A percentile compares a stretch with the other conserved stretches of the same genome.
Evolutionary conservation across 1,140 invertebrate genomes (phyloP).

Genomic region (Heliconius hewitsoni): DNA sequence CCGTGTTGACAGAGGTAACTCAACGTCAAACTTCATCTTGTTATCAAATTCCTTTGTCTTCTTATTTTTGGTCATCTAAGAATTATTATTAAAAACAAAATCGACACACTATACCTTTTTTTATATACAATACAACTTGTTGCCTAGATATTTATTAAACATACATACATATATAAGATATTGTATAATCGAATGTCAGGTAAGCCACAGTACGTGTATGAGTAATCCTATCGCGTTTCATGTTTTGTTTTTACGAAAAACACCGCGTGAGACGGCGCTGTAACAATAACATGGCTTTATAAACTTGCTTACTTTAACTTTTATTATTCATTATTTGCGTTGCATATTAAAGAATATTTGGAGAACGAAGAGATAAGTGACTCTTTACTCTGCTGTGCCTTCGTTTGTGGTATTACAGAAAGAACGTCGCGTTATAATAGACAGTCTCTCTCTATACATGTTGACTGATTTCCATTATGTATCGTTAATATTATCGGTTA

Average conservation of each 20-base stretch:
- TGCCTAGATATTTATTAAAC: constrained; percentile 14
- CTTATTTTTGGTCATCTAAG: not conserved
- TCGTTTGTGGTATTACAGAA: too few species aligned
- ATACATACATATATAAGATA: constrained; percentile 8
- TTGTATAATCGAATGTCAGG: constrained; percentile 15
- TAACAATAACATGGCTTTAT: constrained; percentile 39
- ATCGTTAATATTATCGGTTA: too few species aligned
- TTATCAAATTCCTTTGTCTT: too few species aligned
- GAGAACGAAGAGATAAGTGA: too few species aligned
- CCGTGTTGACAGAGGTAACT: too few species aligned
- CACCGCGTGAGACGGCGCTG: constrained; percentile 37
- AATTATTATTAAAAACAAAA: not conserved
- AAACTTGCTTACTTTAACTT: constrained; percentile 13
- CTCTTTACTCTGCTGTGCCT: too few species aligned
- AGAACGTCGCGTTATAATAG: too few species aligned
- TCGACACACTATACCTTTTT: not conserved
- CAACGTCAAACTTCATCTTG: too few species aligned
- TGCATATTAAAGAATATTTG: not conserved
- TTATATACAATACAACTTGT: not conserved
- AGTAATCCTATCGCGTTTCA: constrained; percentile 53
- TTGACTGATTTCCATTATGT: too few species aligned
- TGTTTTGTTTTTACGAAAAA: constrained; percentile 65
- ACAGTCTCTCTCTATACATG: too few species aligned
- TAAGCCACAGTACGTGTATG: constrained; percentile 15
- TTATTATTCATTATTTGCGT: not conserved